These are phyloP conservation scores for Dryadula phaetusa DNA, from an alignment of 2,888 invertebrate species.

Conservation along the genomic window DNA sequence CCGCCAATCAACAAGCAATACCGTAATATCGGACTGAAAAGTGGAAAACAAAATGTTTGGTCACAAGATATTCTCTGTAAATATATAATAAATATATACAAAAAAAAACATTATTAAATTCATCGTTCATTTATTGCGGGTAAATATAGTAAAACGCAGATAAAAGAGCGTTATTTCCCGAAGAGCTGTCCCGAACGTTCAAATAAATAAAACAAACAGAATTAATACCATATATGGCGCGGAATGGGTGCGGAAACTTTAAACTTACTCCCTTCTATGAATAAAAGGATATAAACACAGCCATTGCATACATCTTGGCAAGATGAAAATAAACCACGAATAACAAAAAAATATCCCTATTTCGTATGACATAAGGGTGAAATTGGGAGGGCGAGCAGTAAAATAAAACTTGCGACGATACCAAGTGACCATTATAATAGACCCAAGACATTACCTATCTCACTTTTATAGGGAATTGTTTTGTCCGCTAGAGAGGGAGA, in stretches of 20 bases:
- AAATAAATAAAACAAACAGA: slow-evolving; percentile 30
- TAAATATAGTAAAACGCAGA: not conserved
- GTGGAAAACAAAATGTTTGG: no score
- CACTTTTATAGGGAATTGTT: slow-evolving; percentile 41
- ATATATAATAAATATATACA: not conserved
- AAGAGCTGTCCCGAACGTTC: slow-evolving; percentile 22
- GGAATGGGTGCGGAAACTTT: slow-evolving; percentile 38
- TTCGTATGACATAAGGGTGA: slow-evolving; percentile 37
- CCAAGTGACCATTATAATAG: slow-evolving; percentile 53
- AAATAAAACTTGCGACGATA: slow-evolving; percentile 58
- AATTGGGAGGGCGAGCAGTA: slow-evolving; percentile 39
- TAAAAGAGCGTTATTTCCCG: slow-evolving; percentile 23
- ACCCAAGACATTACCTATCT: slow-evolving; percentile 44
- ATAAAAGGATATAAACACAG: slow-evolving; percentile 50
- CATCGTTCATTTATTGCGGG: slow-evolving; percentile 6
- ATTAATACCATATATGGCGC: slow-evolving; percentile 22
- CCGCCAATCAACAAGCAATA: no score
- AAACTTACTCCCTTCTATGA: slow-evolving; percentile 48
- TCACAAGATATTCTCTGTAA: no score
- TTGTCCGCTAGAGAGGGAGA: slow-evolving; percentile 47
- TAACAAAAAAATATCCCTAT: slow-evolving; percentile 42
- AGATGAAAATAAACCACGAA: slow-evolving; percentile 21
- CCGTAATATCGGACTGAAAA: no score
- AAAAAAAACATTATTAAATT: slow-evolving; percentile 1
- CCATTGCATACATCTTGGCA: slow-evolving; percentile 45